Conservation (phyloP, 2,888 invertebrate genomes). For the Rhamphomyia laevipes region DNA sequence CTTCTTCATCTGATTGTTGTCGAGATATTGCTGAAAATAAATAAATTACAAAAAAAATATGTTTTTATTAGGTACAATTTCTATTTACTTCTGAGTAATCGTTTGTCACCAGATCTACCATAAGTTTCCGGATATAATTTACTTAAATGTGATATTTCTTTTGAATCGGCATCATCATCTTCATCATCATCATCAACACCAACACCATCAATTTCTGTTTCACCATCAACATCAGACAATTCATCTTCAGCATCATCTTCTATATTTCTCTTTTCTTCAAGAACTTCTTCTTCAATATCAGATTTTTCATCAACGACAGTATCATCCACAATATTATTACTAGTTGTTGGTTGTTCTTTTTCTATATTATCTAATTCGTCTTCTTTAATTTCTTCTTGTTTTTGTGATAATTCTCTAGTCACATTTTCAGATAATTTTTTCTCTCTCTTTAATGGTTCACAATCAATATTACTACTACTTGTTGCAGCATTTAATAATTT, state of each 20-base stretch:
- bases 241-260: neutral
- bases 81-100: conserved; percentile 41
- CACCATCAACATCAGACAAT: neutral
- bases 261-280: conserved; percentile 18
- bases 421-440: neutral
- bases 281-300: conserved; percentile 9
- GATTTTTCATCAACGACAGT: conserved; percentile 2
- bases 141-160: conserved; percentile 42
- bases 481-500: neutral
- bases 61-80: conserved; percentile 1
- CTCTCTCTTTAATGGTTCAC: conserved; percentile 17
- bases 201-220: conserved; percentile 26
- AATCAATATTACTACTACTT: neutral
- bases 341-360: too few relatives aligned
- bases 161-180: conserved; percentile 9
- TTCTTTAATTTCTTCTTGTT: conserved; percentile 4
- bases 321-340: conserved; percentile 3
- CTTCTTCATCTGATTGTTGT: conserved; percentile 70
- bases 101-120: conserved; percentile 35
- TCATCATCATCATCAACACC: conserved; percentile 25
- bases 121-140: conserved; percentile 40
- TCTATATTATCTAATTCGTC: neutral
- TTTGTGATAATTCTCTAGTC: neutral
- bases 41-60: conserved; percentile 5
- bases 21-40: conserved; percentile 46